Evolutionary conservation across 2,797 vertebrate genomes (phyloP).

Genomic region (Prionace glauca): DNA sequence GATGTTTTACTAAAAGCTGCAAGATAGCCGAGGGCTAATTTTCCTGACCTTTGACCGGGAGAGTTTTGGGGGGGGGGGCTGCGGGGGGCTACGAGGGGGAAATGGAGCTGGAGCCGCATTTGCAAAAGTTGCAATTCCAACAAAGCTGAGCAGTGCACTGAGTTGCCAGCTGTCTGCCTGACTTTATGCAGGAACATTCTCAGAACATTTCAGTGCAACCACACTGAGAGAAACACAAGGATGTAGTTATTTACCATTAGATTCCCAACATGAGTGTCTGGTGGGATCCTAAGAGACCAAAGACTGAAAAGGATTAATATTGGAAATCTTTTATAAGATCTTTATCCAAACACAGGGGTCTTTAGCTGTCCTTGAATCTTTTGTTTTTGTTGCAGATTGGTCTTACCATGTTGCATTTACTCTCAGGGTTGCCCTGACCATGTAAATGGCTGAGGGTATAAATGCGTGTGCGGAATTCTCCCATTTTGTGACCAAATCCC

Average conservation of each 20-base stretch:
- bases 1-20: neutral
- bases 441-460: neutral
- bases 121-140: neutral
- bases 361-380: neutral
- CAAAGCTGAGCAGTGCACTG: neutral
- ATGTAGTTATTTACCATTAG: neutral
- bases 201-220: neutral
- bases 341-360: neutral
- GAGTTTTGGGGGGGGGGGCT: too few species aligned
- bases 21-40: neutral
- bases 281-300: neutral
- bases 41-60: neutral
- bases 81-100: too few species aligned
- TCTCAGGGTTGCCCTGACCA: neutral
- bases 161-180: neutral
- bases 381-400: neutral
- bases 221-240: neutral
- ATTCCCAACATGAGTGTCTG: neutral
- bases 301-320: neutral
- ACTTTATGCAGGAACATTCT: neutral
- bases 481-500: too few species aligned
- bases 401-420: neutral
- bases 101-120: neutral
- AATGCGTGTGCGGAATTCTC: too few species aligned
- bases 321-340: neutral